Conservation (phyloP, 1,140 invertebrate genomes). For the Andrena cerasifolii region DNA sequence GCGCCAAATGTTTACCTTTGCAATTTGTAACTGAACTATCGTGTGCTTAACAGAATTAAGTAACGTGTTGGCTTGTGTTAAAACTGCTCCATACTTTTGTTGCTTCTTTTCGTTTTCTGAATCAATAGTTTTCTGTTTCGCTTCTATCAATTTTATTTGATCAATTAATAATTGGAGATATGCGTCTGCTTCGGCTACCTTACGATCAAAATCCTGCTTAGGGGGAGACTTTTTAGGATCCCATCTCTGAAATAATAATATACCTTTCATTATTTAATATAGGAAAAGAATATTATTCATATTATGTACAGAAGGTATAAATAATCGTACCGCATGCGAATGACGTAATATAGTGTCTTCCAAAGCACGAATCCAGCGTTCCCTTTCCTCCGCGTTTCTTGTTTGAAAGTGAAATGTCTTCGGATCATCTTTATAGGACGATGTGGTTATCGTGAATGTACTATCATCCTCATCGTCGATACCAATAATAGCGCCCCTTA, state of each 20-base stretch:
- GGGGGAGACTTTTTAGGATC: slow-evolving; percentile 84
- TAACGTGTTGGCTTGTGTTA: slow-evolving; percentile 79
- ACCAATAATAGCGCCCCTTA: slow-evolving; percentile 97
- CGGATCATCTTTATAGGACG: slow-evolving; percentile 87
- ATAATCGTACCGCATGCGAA: slow-evolving; percentile 83
- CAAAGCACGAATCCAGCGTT: slow-evolving; percentile 96
- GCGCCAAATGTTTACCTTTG: slow-evolving; percentile 88
- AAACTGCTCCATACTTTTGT: slow-evolving; percentile 75
- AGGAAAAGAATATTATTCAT: neutral
- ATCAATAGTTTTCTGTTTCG: slow-evolving; percentile 64
- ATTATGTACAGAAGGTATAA: neutral
- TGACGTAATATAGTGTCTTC: slow-evolving; percentile 97
- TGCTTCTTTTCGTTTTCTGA: slow-evolving; percentile 73
- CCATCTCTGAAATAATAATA: slow-evolving; percentile 80
- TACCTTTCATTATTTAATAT: neutral
- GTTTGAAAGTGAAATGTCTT: slow-evolving; percentile 99
- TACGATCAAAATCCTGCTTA: slow-evolving; percentile 93
- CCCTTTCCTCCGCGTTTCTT: slow-evolving; percentile 95
- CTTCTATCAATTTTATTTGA: slow-evolving; percentile 89
- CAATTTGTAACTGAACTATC: slow-evolving; percentile 98
- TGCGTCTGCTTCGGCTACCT: slow-evolving; percentile 96
- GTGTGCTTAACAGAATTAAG: slow-evolving; percentile 93
- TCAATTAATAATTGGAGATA: slow-evolving; percentile 98
- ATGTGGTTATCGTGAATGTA: slow-evolving; percentile 98
- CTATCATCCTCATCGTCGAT: slow-evolving; percentile 99